These are phyloP conservation scores for Scaptodrosophila lebanonensis DNA, from an alignment of 1,140 invertebrate species.

Conservation along the genomic window DNA sequence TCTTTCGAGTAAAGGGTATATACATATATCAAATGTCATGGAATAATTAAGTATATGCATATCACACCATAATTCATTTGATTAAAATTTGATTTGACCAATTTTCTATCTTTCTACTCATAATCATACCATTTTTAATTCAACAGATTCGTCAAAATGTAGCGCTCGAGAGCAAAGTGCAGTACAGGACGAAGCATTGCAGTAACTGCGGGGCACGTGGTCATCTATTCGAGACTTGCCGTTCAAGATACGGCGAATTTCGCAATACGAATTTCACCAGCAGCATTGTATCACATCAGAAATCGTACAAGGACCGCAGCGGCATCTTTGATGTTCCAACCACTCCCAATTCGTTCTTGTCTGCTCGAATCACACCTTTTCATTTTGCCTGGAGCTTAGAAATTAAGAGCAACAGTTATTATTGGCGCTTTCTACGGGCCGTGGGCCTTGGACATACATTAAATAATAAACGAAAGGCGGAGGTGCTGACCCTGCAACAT, in stretches of 20 bases:
- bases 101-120: too few species aligned
- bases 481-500: not conserved
- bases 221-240: slow-evolving; percentile 80
- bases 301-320: slow-evolving; percentile 50
- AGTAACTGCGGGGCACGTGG: slow-evolving; percentile 82
- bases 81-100: too few species aligned
- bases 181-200: slow-evolving; percentile 79
- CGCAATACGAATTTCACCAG: slow-evolving; percentile 32
- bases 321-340: slow-evolving; percentile 19
- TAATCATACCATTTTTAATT: too few species aligned
- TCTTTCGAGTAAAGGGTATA: too few species aligned
- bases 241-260: slow-evolving; percentile 47
- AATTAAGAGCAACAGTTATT: slow-evolving; percentile 46
- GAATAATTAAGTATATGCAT: too few species aligned
- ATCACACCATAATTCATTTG: too few species aligned
- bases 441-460: slow-evolving; percentile 24
- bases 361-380: slow-evolving; percentile 22
- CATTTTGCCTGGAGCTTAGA: slow-evolving; percentile 46
- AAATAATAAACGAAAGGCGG: slow-evolving; percentile 5
- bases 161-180: slow-evolving; percentile 67
- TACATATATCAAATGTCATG: too few species aligned
- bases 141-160: slow-evolving; percentile 76
- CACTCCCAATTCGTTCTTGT: slow-evolving; percentile 18
- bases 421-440: slow-evolving; percentile 51
- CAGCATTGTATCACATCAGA: slow-evolving; percentile 59